Evolutionary conservation across 2,113 vertebrate species (phyloP).

Genomic region (Microcebus lehilahytsara): DNA sequence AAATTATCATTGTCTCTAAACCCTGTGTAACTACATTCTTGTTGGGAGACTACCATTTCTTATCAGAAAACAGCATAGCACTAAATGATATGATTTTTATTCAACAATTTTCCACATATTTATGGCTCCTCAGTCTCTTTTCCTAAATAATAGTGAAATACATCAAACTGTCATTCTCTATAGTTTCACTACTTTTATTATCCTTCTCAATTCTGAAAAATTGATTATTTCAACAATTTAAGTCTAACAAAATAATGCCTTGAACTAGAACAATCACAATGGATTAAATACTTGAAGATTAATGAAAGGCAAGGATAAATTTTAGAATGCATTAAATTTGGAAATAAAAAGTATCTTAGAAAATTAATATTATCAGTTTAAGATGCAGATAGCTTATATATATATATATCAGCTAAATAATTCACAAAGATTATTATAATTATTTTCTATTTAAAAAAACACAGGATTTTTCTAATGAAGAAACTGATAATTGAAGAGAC

Average conservation of each 20-base stretch:
- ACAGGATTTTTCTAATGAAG: not conserved
- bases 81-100: not conserved
- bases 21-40: not conserved
- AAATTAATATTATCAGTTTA: not conserved
- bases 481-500: not conserved
- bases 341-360: not conserved
- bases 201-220: not conserved
- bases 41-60: not conserved
- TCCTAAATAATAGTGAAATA: not conserved
- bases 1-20: not conserved
- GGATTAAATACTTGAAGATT: not conserved
- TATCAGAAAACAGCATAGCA: not conserved
- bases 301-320: not conserved
- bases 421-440: not conserved
- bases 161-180: not conserved
- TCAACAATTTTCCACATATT: not conserved
- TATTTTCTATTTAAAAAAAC: not conserved
- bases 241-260: not conserved
- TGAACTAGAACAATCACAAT: not conserved
- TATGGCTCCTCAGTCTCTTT: not conserved
- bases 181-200: not conserved
- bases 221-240: not conserved
- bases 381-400: not conserved
- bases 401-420: not conserved
- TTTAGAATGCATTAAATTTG: not conserved